phyloP scores from a whole-genome alignment of 1,140 invertebrate genomes.

The Teleogryllus occipitalis region DNA sequence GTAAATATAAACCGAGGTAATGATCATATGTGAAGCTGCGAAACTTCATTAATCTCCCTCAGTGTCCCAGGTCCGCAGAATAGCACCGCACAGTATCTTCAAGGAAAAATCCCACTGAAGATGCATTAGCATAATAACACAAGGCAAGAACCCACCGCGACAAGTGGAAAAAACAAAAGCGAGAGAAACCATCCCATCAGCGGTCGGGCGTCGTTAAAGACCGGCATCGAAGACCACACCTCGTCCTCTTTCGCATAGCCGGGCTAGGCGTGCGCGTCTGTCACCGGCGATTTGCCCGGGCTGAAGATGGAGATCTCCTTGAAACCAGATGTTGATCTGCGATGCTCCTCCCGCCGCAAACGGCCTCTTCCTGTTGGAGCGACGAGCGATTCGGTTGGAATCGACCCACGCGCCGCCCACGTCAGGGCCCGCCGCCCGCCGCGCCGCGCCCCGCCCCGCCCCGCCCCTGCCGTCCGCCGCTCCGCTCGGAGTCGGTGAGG shows the following conservation, averaged over 20 bases:
- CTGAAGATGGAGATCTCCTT: background rate
- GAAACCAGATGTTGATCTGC: background rate
- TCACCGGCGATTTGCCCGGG: background rate
- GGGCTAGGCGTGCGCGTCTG: background rate
- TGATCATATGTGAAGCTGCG: background rate
- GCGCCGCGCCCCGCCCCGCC: too few relatives aligned
- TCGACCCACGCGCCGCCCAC: background rate
- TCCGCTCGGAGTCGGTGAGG: background rate
- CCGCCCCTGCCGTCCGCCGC: too few relatives aligned
- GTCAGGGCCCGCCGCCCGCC: too few relatives aligned
- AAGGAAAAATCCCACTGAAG: background rate
- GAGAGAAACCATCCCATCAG: background rate
- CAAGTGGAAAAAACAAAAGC: background rate
- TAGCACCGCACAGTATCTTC: background rate
- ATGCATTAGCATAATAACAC: background rate
- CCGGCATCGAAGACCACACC: too few relatives aligned
- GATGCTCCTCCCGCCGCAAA: background rate
- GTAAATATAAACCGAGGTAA: background rate
- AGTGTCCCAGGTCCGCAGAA: too few relatives aligned
- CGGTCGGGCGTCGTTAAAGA: too few relatives aligned
- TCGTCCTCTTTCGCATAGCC: too few relatives aligned
- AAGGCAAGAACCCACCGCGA: background rate
- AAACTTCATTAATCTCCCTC: background rate
- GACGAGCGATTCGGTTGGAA: background rate
- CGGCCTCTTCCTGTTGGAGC: background rate